Conservation (phyloP, 2,797 vertebrate species). For the Pelochelys cantorii region DNA sequence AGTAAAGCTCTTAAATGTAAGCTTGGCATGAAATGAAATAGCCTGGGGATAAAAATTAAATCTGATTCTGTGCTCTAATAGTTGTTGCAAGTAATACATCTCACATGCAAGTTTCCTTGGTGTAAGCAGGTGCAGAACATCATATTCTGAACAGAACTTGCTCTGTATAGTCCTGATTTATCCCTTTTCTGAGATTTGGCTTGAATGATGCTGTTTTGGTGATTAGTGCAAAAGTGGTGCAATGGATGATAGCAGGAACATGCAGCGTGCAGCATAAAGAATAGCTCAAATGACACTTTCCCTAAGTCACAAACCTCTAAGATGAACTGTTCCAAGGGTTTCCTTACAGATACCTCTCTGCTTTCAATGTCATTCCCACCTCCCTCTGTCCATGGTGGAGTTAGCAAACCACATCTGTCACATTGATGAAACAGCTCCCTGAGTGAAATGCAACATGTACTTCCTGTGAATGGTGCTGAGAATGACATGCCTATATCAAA, state of each 20-base stretch:
- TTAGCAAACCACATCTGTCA: not conserved
- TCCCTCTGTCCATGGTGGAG: not conserved
- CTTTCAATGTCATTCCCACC: not conserved
- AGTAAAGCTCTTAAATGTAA: conserved; percentile 52
- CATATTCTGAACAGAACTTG: not conserved
- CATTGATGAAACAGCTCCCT: not conserved
- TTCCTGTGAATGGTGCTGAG: not conserved
- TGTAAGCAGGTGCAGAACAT: not conserved
- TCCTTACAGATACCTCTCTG: not conserved
- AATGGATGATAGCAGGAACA: not conserved
- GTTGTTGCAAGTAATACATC: conserved; percentile 25
- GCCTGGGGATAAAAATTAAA: conserved; percentile 32
- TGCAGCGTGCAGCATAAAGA: not conserved
- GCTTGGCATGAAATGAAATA: not conserved
- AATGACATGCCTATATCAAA: not conserved
- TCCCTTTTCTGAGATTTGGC: not conserved
- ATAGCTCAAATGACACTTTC: accelerated
- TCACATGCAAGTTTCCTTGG: not conserved
- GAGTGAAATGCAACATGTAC: not conserved
- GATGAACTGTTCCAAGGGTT: not conserved
- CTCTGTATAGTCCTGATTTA: not conserved
- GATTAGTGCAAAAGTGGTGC: not conserved
- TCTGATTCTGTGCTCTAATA: conserved; percentile 34
- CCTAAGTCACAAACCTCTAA: not conserved
- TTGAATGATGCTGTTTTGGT: not conserved